phyloP scores from a whole-genome alignment of 2,113 vertebrate species.

The Dromiciops gliroides region DNA sequence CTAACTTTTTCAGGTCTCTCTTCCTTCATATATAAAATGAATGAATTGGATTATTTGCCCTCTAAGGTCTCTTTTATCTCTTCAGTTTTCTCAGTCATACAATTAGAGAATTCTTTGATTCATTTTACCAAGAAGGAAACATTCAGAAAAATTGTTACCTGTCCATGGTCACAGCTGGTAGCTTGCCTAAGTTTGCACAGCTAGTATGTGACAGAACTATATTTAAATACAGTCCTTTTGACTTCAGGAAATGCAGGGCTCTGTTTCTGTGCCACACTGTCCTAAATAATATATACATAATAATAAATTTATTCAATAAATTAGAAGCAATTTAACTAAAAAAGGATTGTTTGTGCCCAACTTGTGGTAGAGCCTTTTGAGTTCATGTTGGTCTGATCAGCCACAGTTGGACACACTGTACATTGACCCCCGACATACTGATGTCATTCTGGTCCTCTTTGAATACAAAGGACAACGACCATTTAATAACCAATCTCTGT shows the following conservation, averaged over 20 bases:
- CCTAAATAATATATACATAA: neutral
- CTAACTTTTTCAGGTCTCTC: neutral
- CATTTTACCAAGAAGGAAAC: neutral
- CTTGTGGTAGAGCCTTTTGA: neutral
- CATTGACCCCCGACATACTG: neutral
- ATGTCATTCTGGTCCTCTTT: neutral
- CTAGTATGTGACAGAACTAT: neutral
- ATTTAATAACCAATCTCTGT: slow-evolving; percentile 12
- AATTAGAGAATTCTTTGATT: neutral
- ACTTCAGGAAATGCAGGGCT: neutral
- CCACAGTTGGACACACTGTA: neutral
- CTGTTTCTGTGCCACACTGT: neutral
- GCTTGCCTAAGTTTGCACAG: neutral
- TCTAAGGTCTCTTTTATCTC: neutral
- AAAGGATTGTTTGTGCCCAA: neutral
- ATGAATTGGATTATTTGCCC: neutral
- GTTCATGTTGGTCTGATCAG: neutral
- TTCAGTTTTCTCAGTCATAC: neutral
- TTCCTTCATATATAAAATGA: neutral
- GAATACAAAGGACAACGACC: too few species aligned
- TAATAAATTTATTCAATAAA: neutral
- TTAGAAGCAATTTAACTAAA: neutral
- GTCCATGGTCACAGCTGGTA: neutral
- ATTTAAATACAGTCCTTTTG: neutral
- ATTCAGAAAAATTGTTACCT: neutral